Evolutionary conservation across 2,888 invertebrate species (phyloP), one percentile per base, ranked within the genome.

Genomic region (Heliconius sara): DNA sequence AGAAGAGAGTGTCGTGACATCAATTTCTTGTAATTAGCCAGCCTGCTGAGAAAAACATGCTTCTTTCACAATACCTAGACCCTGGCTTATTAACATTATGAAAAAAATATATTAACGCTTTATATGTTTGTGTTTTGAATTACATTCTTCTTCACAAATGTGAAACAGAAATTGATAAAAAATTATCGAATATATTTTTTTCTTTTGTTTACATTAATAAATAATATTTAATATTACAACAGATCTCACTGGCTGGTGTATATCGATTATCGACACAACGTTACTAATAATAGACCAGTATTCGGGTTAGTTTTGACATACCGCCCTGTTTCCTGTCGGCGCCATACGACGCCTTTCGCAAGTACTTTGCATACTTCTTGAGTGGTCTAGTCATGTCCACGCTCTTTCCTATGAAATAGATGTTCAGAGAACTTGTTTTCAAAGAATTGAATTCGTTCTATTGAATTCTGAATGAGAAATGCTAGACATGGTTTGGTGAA

Each of bases 221-320:
- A 25, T 70, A 70, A 73, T 39, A 73, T 73, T 34, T 13, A 30
- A 30, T 30, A 52, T 72, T 12, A 72, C 30, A 30, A 73, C 34
- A 73, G 4, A 60, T 34, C 34, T 60, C 22, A n/a, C 22, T 60
- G 7, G 30, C 60, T 39, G 34, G 22, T 72, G 39, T 10, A 39
- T 39, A 39, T 39, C 43, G 22, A 30, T 30, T 39, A 39, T 39
- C 43, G 22, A 30, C 52, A 34, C 30, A 57, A 65, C 65, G 19
- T 57, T 12, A 34, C 57, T 78, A 78, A 66, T 65, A 73, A 78
- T 76, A 79, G 76, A 25, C 30, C 52, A 43, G 71, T 70, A 79
- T 76, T 76, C 39, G 76, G 76, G 76, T 79, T 79, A 76, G 79
- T 71, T 76, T 76, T 76, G 76, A 79, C 79, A 71, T 27, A 71